phyloP scores from a whole-genome alignment of 2,888 invertebrate genomes.

The Thymelicus acteon region DNA sequence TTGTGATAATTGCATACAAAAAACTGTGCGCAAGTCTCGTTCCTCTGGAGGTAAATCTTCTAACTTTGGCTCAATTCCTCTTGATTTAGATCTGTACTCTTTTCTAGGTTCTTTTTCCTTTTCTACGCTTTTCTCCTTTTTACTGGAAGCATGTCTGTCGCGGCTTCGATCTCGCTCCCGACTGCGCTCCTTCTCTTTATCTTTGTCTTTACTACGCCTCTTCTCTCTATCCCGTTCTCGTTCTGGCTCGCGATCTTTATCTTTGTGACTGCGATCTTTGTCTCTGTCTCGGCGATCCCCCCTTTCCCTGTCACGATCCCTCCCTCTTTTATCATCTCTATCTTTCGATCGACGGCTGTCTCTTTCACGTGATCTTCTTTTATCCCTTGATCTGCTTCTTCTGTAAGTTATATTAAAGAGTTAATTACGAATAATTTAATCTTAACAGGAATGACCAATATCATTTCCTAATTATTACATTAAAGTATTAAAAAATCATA shows the following conservation, averaged over 20 bases:
- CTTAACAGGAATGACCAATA: neutral
- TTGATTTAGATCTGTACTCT: constrained; percentile 75
- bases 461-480: neutral
- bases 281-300: constrained; percentile 56
- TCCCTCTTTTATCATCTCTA: constrained; percentile 75
- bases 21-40: constrained; percentile 98
- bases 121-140: constrained; percentile 61
- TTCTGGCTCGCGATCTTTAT: constrained; percentile 55
- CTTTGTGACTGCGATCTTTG: constrained; percentile 50
- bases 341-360: constrained; percentile 84
- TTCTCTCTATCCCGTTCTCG: constrained; percentile 53
- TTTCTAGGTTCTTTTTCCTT: constrained; percentile 63
- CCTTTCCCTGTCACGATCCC: constrained; percentile 54
- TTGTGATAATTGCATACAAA: constrained; percentile 99
- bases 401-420: constrained; percentile 46
- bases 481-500: neutral
- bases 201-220: constrained; percentile 52
- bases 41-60: constrained; percentile 97
- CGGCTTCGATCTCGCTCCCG: constrained; percentile 63
- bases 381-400: constrained; percentile 75
- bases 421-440: neutral
- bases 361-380: constrained; percentile 85
- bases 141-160: constrained; percentile 49
- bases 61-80: constrained; percentile 84
- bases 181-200: constrained; percentile 58